These are phyloP conservation scores for Gambusia yucatana DNA, from an alignment of 2,797 vertebrate species.

Conservation along the genomic window DNA sequence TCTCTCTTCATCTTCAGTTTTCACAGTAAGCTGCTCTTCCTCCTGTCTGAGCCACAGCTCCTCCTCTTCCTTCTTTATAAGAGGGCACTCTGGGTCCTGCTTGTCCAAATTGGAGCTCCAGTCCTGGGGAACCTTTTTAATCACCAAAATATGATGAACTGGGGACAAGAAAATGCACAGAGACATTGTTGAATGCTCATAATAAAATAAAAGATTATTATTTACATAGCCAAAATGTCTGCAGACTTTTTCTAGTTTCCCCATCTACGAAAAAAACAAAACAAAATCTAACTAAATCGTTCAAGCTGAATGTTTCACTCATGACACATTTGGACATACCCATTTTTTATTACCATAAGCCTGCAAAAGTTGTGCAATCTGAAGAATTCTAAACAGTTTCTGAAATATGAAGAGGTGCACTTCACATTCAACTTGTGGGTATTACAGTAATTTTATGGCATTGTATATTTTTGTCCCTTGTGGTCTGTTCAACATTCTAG, in stretches of 20 bases:
- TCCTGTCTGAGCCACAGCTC: not conserved
- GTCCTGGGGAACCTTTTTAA: not conserved
- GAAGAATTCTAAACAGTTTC: not conserved
- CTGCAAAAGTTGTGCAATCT: not conserved
- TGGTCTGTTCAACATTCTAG: not conserved
- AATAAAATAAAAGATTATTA: not conserved
- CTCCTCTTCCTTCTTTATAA: conserved; percentile 1
- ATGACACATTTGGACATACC: not conserved
- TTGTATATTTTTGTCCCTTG: not conserved
- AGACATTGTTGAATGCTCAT: not conserved
- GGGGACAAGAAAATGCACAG: not conserved
- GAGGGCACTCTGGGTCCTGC: not conserved
- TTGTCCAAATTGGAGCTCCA: not conserved
- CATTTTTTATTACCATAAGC: not conserved
- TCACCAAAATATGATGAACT: not conserved
- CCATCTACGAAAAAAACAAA: not conserved
- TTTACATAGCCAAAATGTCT: not conserved
- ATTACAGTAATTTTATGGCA: not conserved
- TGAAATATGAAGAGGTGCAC: not conserved
- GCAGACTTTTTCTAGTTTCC: not conserved
- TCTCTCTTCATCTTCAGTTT: not conserved
- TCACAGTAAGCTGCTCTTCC: not conserved
- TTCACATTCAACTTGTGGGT: not conserved
- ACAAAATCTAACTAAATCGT: not conserved
- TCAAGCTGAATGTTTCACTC: not conserved